Base-by-base conservation (phyloP, 1,140 invertebrate genomes). In the Magallana angulata region DNA sequence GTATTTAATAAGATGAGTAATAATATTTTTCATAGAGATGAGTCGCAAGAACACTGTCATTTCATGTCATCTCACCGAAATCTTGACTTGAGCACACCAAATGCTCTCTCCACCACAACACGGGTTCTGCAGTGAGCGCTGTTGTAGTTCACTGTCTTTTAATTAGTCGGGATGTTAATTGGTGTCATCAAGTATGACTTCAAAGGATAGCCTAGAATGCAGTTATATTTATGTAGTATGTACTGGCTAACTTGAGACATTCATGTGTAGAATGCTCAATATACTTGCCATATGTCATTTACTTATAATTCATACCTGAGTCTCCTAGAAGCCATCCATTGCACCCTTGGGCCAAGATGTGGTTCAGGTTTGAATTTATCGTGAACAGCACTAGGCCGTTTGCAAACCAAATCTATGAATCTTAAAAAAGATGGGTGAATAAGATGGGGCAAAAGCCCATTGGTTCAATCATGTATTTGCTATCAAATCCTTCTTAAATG, bases 271-370 rank as follows among this genome's bases (percentile, higher is more conserved):
- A 48, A 48, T 48, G 36, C 36, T 48, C 36, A 48, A 48, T 48
- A 2, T 48, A 48, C 36, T 48, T 48, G 36, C 36, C 36, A 48
- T 48, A 48, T 48, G 2, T 48, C 36, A 48, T 48, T 48, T 48
- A 48, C 36, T 48, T 48, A 48, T 48, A 48, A 48, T 48, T n/a
- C 62, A 64, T n/a, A 64, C 62, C 71, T 8, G 85, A 84, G 36
- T 84, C 83, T 9, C 83, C 83, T 16, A 84, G 58, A 36, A 84
- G 30, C 83, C 83, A 84, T n/a, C 83, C 83, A 36, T 62, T 83
- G 56, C 57, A 60, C 12, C 56, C 11, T n/a, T 64, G 62, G n/a
- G 11, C 11, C 82, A 24, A 60, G 56, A 4, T 48, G 36, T 48
- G 5, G 36, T 48, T 48, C 36, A 48, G 36, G 36, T 48, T 48